These are phyloP conservation scores for Andrena hattorfiana DNA, from an alignment of 2,888 invertebrate genomes.

Conservation along the genomic window DNA sequence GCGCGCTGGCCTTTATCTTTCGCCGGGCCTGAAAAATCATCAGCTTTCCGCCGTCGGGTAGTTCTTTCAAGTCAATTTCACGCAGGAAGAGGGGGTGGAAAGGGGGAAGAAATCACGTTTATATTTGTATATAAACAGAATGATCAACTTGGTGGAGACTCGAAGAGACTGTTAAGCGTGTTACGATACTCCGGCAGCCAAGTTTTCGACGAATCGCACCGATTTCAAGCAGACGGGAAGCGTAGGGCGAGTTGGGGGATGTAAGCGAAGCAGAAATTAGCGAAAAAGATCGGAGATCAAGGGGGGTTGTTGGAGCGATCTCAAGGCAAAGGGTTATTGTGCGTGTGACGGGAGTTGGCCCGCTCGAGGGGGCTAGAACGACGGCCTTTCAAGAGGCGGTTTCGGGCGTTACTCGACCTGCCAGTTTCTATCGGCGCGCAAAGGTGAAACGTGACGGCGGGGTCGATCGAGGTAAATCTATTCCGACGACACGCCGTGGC, in stretches of 20 bases:
- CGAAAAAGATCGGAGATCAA: not conserved
- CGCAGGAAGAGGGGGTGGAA: constrained; percentile 11
- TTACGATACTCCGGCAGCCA: not conserved
- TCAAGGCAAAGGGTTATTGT: not conserved
- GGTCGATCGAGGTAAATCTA: constrained; percentile 56
- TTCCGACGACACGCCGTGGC: constrained; percentile 39
- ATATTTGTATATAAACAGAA: not conserved
- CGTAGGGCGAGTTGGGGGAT: too few species aligned
- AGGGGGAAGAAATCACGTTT: constrained; percentile 31
- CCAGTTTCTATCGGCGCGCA: constrained; percentile 64
- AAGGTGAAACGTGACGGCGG: constrained; percentile 57
- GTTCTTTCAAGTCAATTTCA: constrained; percentile 59
- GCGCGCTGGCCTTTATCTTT: constrained; percentile 36
- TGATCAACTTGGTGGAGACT: not conserved
- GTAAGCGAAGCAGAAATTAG: not conserved
- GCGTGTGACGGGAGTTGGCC: not conserved
- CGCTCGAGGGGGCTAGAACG: not conserved
- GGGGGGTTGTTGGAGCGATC: not conserved
- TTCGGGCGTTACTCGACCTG: constrained; percentile 48
- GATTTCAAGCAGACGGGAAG: too few species aligned
- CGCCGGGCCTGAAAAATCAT: constrained; percentile 61
- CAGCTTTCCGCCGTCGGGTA: constrained; percentile 39
- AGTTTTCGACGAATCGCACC: not conserved
- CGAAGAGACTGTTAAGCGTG: not conserved
- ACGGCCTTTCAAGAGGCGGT: constrained; percentile 30